Percentiles rank a stretch among this genome's conserved stretches.
Evolutionary conservation across 2,797 vertebrate genomes (phyloP).

Genomic region (Botia kubotai): DNA sequence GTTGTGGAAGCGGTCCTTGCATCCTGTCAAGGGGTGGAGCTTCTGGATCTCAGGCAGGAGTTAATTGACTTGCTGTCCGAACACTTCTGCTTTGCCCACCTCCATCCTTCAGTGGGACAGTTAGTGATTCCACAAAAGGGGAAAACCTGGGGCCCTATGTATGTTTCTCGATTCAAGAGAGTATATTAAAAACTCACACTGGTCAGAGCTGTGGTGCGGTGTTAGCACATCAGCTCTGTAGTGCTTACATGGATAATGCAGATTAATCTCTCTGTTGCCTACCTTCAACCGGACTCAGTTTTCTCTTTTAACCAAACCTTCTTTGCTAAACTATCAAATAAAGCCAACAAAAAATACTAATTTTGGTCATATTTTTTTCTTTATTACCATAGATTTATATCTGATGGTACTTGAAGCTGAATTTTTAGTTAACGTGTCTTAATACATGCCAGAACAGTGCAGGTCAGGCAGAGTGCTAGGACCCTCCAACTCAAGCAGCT

Average conservation of each 20-base stretch:
- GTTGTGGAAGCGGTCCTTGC: constrained; percentile 82
- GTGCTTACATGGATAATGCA: too few relatives aligned
- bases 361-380: too few relatives aligned
- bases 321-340: background rate
- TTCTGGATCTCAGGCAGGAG: constrained; percentile 81
- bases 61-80: constrained; percentile 77
- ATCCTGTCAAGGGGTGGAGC: constrained; percentile 76
- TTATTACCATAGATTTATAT: background rate
- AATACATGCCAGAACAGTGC: background rate
- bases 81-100: constrained; percentile 80
- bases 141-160: constrained; percentile 87
- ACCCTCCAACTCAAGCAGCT: constrained; percentile 46
- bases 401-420: background rate
- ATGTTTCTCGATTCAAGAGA: constrained; percentile 59
- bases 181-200: background rate
- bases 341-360: background rate
- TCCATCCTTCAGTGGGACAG: constrained; percentile 75
- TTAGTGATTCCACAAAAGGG: constrained; percentile 87
- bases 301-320: background rate
- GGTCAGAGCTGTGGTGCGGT: background rate
- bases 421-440: background rate
- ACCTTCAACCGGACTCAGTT: background rate
- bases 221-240: background rate
- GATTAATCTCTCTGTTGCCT: too few relatives aligned
- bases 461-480: constrained; percentile 2